Evolutionary conservation across 2,888 invertebrate genomes (phyloP), one percentile per base, ranked within the genome.

Genomic region (Tubiluchus corallicola): DNA sequence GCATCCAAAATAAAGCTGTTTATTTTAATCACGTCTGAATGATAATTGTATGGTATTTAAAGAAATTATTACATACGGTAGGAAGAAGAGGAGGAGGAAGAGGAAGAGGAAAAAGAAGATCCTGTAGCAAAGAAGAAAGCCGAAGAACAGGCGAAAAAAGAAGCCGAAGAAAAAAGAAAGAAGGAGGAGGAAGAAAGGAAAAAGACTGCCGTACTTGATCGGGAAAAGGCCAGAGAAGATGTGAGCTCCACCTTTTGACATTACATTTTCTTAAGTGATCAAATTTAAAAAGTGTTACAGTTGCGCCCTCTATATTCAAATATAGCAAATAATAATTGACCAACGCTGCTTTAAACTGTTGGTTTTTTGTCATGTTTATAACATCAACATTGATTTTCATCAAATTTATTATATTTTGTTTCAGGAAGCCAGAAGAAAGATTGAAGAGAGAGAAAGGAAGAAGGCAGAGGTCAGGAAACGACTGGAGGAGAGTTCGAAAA

Each of bases 401-500:
- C 29, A 29, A 29, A 9, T n/a, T 29, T n/a, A n/a, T n/a, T 9
- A 29, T 21, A 4, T 44, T 17, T 20, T 3, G 13, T 46, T 40
- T 21, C 17, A 87, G 85, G 87, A 87, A 75, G 87, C 84, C 78
- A 85, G 83, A 77, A 87, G 82, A 75, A 92, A 87, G 74, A 88
- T 85, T 75, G 81, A 81, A 68, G 88, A 92, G 70, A 88, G 88
- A 70, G 92, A 92, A 73, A 81, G 87, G 74, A 90, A 92, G 76
- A 85, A 92, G 73, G 92, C 92, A 66, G 92, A 94, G 71, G 92
- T 94, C 70, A 82, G 92, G 70, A 85, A 85, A 74, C 87, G 92
- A 67, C 82, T 94, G 75, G 94, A 96, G 72, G 92, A 92, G 70
- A 88, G 90, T 71, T 87, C 90, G 68, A 85, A 87, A 68, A 87